Evolutionary conservation across 2,888 invertebrate genomes (phyloP), one percentile per base, ranked within the genome.

Genomic region (Noctua janthe): DNA sequence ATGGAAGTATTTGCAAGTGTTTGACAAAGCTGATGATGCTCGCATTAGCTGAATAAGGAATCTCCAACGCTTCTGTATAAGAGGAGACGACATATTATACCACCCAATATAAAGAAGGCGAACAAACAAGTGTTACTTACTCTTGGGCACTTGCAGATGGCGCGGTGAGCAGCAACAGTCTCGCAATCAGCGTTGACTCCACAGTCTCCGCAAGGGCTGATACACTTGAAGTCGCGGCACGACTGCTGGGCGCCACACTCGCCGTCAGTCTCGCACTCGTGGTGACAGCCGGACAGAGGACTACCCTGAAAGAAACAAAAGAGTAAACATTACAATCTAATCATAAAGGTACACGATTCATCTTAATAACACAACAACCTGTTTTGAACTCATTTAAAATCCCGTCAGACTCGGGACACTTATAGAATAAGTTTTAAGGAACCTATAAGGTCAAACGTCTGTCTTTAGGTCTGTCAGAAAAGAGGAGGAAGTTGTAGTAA

Each of bases 141-240:
- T 93, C 98, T 98, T 10, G 98, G 98, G 90, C 98, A 99, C 91
- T 98, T 98, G 96, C 99, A 99, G 73, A 98, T 95, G 13, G 98
- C 98, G 76, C 98, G 97, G 92, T 99, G 99, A 89, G 98, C 98
- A 76, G 97, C 94, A 3, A 98, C 98, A 0, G 97, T 97, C 88
- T 98, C 98, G 92, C 99, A 99, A 91, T 98, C 98, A 7, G 99
- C 99, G 86, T 98, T 98, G 72, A 97, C 97, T 20, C 98, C 99
- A 89, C 99, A 99, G 87, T 98, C 97, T 62, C 97, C 97, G 94
- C 99, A 99, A 0, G 98, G 98, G 89, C 98, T 98, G 85, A 97
- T 97, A 92, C 99, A 99, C 92, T 97, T 98, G 96, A 98, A 98
- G 90, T 97, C 97, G 79, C 98, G 97, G 92, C 99, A 99, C 78